Percentiles rank a stretch among this genome's conserved stretches.
Conservation (phyloP, 2,797 vertebrate genomes). For the Mus caroli region DNA sequence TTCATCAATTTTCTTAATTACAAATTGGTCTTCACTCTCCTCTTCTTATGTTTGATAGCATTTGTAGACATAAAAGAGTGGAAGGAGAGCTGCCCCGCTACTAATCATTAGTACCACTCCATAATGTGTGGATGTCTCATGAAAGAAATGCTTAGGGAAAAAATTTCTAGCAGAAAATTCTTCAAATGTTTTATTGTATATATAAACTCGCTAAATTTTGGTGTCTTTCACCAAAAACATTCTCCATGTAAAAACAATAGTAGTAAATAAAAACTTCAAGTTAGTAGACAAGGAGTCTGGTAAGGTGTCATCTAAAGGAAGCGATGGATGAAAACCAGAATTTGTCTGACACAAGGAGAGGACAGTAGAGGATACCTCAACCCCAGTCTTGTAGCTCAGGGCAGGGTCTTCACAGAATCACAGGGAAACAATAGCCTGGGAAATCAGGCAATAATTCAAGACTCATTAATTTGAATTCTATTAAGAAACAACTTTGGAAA, state of each 20-base stretch:
- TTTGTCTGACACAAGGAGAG: background rate
- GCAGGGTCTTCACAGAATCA: background rate
- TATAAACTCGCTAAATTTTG: background rate
- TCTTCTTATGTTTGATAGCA: background rate
- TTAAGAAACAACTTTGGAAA: background rate
- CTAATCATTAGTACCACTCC: constrained; percentile 35
- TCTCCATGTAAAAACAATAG: background rate
- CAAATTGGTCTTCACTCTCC: background rate
- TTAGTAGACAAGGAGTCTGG: background rate
- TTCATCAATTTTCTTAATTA: constrained; percentile 24
- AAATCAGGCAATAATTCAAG: background rate
- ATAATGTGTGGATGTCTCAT: background rate
- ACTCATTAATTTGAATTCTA: background rate
- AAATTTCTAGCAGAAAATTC: constrained; percentile 36
- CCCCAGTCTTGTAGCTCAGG: background rate
- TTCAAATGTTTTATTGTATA: background rate
- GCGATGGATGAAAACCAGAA: background rate
- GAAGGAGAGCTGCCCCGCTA: background rate
- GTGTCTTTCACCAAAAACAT: background rate
- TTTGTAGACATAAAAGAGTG: background rate
- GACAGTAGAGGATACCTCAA: background rate
- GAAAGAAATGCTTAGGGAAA: constrained; percentile 15
- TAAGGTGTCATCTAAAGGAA: background rate
- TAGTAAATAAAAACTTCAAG: background rate
- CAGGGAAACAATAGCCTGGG: background rate